phyloP scores from a whole-genome alignment of 2,888 invertebrate species.

The Empis stercorea region DNA sequence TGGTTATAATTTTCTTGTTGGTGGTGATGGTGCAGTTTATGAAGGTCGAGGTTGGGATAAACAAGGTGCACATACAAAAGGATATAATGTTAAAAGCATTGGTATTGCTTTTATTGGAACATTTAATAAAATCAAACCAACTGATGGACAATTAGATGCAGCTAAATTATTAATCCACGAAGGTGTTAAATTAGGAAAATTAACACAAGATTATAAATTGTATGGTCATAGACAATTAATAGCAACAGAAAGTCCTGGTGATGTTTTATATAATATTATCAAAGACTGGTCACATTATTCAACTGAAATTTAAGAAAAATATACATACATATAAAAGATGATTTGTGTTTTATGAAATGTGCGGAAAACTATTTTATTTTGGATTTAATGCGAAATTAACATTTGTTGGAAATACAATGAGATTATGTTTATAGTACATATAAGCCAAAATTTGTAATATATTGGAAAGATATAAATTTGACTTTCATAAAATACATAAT shows the following conservation, averaged over 20 bases:
- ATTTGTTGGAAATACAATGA: too few species aligned
- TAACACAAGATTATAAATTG: constrained; percentile 49
- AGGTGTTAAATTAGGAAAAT: constrained; percentile 47
- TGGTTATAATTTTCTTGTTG: constrained; percentile 65
- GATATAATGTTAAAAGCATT: constrained; percentile 53
- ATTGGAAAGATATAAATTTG: too few species aligned
- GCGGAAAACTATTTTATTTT: too few species aligned
- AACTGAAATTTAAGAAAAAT: too few species aligned
- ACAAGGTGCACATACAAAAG: constrained; percentile 55
- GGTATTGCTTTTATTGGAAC: constrained; percentile 62
- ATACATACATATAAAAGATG: too few species aligned
- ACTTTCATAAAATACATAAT: too few species aligned
- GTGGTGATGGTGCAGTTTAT: constrained; percentile 62
- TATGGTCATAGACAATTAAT: constrained; percentile 55
- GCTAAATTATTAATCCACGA: constrained; percentile 46
- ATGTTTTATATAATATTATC: constrained; percentile 46
- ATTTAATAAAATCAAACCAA: constrained; percentile 42
- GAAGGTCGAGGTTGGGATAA: constrained; percentile 61
- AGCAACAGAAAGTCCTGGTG: constrained; percentile 57
- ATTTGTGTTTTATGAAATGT: too few species aligned
- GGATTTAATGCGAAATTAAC: too few species aligned
- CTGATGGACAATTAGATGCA: constrained; percentile 43
- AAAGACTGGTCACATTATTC: constrained; percentile 52
- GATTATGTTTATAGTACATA: too few species aligned
- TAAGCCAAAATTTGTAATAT: too few species aligned